Conservation (phyloP, 1,140 invertebrate genomes). For the Drosophila busckii region DNA sequence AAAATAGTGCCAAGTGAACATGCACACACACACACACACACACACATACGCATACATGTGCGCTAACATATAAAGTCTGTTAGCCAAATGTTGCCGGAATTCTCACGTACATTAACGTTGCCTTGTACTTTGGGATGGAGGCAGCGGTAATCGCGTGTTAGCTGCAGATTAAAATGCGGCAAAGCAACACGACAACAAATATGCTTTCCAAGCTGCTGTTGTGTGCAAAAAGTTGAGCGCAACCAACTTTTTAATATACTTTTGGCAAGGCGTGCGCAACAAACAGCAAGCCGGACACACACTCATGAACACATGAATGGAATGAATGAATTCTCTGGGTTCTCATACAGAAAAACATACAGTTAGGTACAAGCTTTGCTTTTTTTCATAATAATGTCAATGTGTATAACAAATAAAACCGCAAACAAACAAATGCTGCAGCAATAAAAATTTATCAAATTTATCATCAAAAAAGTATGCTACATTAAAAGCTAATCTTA, state of each 20-base stretch:
- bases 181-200: constrained; percentile 73
- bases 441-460: too few species aligned
- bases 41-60: not conserved
- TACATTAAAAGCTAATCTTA: too few species aligned
- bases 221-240: not conserved
- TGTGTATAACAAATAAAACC: too few species aligned
- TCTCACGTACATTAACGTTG: constrained; percentile 64
- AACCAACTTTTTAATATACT: constrained; percentile 12
- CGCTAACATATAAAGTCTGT: constrained; percentile 23
- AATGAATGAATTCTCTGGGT: too few species aligned
- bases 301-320: too few species aligned
- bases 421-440: too few species aligned
- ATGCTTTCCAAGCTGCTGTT: constrained; percentile 45
- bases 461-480: too few species aligned
- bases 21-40: constrained; percentile 18
- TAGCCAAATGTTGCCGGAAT: constrained; percentile 68
- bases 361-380: too few species aligned
- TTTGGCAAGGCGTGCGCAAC: too few species aligned
- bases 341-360: too few species aligned
- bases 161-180: constrained; percentile 72
- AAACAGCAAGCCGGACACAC: too few species aligned
- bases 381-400: too few species aligned
- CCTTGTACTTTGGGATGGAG: not conserved
- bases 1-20: constrained; percentile 56
- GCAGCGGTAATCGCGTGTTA: constrained; percentile 57